Conservation (phyloP, 2,113 vertebrate genomes). For the Cololabis saira region DNA sequence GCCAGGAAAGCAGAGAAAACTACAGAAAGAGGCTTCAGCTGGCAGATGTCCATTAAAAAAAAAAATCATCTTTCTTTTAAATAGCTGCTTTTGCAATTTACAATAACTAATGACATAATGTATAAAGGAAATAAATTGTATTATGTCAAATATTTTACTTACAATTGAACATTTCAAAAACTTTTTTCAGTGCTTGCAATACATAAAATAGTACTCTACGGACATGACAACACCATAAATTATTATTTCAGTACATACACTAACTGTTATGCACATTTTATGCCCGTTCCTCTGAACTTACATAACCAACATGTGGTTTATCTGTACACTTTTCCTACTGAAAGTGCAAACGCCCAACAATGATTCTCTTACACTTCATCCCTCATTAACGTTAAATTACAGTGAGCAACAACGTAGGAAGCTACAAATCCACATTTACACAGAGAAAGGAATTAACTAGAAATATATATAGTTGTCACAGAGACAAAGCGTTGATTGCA, state of each 20-base stretch:
- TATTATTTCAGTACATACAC: conserved; percentile 1
- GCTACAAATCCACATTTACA: not conserved
- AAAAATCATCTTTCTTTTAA: not conserved
- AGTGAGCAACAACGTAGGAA: not conserved
- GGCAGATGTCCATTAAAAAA: not conserved
- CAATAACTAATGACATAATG: not conserved
- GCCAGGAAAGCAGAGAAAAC: conserved; percentile 8
- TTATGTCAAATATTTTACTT: not conserved
- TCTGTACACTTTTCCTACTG: not conserved
- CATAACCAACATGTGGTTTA: not conserved
- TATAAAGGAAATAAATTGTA: not conserved
- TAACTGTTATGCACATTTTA: conserved; percentile 1
- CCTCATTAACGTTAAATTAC: not conserved
- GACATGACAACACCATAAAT: not conserved
- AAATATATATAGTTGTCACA: not conserved
- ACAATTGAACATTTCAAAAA: not conserved
- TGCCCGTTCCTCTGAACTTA: not conserved
- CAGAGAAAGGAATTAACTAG: not conserved
- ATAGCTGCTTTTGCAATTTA: not conserved
- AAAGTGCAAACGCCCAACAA: not conserved
- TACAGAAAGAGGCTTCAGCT: conserved; percentile 6
- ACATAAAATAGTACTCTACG: not conserved
- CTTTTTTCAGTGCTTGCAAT: not conserved
- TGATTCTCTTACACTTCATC: not conserved
- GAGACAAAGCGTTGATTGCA: not conserved